phyloP scores from a whole-genome alignment of 2,888 invertebrate species.

The Protophormia terraenovae region DNA sequence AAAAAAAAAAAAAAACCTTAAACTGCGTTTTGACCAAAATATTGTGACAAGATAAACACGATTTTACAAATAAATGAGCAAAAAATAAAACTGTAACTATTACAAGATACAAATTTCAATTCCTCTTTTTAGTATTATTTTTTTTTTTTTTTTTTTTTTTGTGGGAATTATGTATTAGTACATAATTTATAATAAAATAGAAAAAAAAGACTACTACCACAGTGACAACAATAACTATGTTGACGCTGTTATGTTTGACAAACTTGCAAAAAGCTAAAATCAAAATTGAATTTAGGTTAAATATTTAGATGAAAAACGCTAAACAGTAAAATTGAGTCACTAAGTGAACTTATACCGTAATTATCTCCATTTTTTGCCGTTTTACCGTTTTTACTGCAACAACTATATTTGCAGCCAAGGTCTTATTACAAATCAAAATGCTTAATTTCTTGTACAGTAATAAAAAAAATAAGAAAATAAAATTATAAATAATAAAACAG shows the following conservation, averaged over 20 bases:
- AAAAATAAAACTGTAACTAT: neutral
- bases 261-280: constrained; percentile 13
- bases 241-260: neutral
- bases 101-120: neutral
- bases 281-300: constrained; percentile 52
- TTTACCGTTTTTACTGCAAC: neutral
- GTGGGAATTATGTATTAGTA: constrained; percentile 43
- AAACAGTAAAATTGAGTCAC: constrained; percentile 52
- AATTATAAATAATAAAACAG: constrained; percentile 16
- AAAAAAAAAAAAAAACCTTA: neutral
- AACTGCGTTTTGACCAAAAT: constrained; percentile 14
- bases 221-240: neutral
- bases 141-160: too few relatives aligned
- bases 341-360: constrained; percentile 57
- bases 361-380: constrained; percentile 36
- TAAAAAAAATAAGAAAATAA: neutral
- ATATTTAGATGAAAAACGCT: constrained; percentile 2
- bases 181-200: neutral
- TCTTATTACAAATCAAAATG: constrained; percentile 33
- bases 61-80: constrained; percentile 7
- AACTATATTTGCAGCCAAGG: constrained; percentile 41
- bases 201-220: neutral
- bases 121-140: neutral
- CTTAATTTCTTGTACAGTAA: constrained; percentile 22
- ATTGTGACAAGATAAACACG: constrained; percentile 52